Evolutionary conservation across 2,888 invertebrate species (phyloP).

Genomic region (Drosophila testacea): DNA sequence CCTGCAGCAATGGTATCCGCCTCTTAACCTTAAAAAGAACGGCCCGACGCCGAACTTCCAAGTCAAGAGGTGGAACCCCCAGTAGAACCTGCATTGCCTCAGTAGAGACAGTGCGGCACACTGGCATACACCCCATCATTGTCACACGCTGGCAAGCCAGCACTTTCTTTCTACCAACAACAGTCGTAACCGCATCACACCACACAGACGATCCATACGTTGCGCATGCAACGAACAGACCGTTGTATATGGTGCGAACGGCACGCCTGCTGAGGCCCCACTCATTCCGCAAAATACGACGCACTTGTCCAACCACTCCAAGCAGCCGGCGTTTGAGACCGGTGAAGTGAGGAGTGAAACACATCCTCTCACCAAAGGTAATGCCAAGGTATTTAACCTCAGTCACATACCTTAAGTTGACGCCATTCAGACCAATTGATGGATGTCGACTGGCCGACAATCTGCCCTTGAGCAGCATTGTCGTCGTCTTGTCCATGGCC

Average conservation of each 20-base stretch:
- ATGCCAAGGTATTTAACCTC: conserved; percentile 16
- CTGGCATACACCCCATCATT: conserved; percentile 12
- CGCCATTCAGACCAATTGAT: conserved; percentile 1
- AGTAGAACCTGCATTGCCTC: conserved; percentile 21
- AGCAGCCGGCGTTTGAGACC: conserved; percentile 7
- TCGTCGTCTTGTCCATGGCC: conserved; percentile 27
- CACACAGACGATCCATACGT: conserved; percentile 28
- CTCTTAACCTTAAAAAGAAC: conserved; percentile 6
- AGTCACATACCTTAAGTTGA: conserved; percentile 12
- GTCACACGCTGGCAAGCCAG: conserved; percentile 15
- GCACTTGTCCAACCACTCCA: conserved; percentile 19
- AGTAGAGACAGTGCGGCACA: conserved; percentile 28
- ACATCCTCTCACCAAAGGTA: conserved; percentile 8
- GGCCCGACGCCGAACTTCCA: conserved; percentile 14
- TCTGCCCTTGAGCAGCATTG: conserved; percentile 38
- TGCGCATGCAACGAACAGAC: conserved; percentile 26
- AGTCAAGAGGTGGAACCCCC: conserved; percentile 9
- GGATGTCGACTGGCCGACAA: conserved; percentile 8
- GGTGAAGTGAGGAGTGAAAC: conserved; percentile 6
- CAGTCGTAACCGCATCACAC: conserved; percentile 9
- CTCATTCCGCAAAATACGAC: conserved; percentile 23
- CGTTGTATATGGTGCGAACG: conserved; percentile 6
- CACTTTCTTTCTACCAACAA: conserved; percentile 12
- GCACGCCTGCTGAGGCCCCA: conserved; percentile 21
- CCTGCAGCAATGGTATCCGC: conserved; percentile 15